Evolutionary conservation across 2,113 vertebrate species (phyloP).

Genomic region (Limnothrissa miodon): DNA sequence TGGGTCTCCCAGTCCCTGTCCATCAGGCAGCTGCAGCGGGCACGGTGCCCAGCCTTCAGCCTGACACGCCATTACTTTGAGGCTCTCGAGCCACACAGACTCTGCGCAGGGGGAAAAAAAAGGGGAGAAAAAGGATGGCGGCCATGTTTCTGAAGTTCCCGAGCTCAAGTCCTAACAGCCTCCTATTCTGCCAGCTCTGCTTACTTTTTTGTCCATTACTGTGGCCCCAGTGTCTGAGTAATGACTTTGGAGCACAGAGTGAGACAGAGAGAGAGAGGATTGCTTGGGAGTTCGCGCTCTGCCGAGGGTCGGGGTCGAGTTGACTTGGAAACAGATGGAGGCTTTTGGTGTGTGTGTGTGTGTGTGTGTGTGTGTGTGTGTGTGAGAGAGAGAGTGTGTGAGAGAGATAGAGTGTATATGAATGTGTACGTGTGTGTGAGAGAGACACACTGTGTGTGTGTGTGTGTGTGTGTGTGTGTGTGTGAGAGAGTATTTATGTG

Average conservation of each 20-base stretch:
- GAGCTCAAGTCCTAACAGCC: neutral
- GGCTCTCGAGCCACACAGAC: neutral
- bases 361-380: neutral
- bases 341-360: neutral
- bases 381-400: neutral
- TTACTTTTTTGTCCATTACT: neutral
- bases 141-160: neutral
- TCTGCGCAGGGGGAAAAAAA: neutral
- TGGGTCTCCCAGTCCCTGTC: conserved; percentile 52
- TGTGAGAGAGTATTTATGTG: no score
- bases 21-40: conserved; percentile 55
- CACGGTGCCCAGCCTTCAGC: conserved; percentile 51
- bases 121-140: neutral
- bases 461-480: neutral
- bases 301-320: neutral
- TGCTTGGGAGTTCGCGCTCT: neutral
- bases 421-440: neutral
- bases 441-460: conserved; percentile 15
- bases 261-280: neutral
- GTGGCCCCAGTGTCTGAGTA: conserved; percentile 7
- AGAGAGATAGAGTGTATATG: conserved; percentile 12
- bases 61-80: conserved; percentile 13
- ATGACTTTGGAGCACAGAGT: neutral
- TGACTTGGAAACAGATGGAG: conserved; percentile 6
- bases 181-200: neutral